phyloP scores from a whole-genome alignment of 2,797 vertebrate species.

The Acestrorhynchus altus region DNA sequence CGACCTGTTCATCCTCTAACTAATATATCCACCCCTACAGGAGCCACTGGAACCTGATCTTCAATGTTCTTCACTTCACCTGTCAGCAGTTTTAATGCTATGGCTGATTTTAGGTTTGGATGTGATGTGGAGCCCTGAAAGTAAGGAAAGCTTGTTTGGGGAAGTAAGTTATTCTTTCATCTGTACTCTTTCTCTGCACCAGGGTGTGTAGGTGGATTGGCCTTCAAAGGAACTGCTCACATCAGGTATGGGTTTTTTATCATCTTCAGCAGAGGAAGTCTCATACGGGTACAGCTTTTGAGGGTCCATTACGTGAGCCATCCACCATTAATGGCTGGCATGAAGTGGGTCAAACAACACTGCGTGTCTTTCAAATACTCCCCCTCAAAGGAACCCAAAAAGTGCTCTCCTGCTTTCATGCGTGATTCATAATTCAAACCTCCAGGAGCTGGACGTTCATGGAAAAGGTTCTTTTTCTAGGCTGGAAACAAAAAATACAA shows the following conservation, averaged over 20 bases:
- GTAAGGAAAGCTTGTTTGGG: not conserved
- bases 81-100: not conserved
- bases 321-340: conserved; percentile 25
- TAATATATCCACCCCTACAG: too few relatives aligned
- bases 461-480: conserved; percentile 20
- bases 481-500: not conserved
- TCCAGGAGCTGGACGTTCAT: conserved; percentile 3
- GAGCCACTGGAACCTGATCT: too few relatives aligned
- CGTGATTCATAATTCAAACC: conserved; percentile 53
- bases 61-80: too few relatives aligned
- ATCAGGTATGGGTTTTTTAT: conserved; percentile 12
- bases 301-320: conserved; percentile 19
- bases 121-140: not conserved
- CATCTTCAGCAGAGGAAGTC: not conserved
- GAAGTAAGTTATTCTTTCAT: conserved; percentile 12
- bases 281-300: not conserved
- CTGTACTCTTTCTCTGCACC: not conserved
- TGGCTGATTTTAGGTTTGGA: not conserved
- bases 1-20: too few relatives aligned
- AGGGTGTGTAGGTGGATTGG: conserved; percentile 23
- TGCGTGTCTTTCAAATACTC: conserved; percentile 4
- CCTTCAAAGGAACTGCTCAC: conserved; percentile 26
- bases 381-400: conserved; percentile 6
- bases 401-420: conserved; percentile 36
- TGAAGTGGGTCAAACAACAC: conserved; percentile 41